These are phyloP conservation scores for Branchinecta lynchi DNA, from an alignment of 1,140 invertebrate genomes.

Conservation along the genomic window DNA sequence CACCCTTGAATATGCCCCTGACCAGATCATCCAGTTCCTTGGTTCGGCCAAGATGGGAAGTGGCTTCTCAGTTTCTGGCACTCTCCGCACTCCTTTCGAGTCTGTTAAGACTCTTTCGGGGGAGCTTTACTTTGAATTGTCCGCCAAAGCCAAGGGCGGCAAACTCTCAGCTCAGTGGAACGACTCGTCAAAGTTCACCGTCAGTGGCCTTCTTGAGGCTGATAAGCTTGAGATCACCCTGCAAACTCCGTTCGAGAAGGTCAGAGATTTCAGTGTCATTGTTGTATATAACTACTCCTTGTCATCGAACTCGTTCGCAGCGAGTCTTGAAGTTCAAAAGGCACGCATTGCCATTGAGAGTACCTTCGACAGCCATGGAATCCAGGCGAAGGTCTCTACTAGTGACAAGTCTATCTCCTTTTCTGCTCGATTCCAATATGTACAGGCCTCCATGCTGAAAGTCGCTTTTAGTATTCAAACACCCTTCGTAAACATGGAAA, in stretches of 20 bases:
- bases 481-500: not conserved
- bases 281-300: not conserved
- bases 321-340: not conserved
- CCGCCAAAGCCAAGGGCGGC: not conserved
- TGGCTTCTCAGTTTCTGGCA: conserved; percentile 8
- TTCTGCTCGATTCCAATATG: not conserved
- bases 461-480: not conserved
- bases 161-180: conserved; percentile 1
- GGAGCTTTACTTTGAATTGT: not conserved
- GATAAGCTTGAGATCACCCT: not conserved
- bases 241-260: not conserved
- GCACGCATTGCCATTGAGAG: not conserved
- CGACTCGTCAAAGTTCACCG: not conserved
- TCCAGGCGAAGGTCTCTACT: not conserved
- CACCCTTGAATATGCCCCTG: conserved; percentile 17
- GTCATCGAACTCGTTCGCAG: not conserved
- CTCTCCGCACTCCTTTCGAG: conserved; percentile 20
- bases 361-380: not conserved
- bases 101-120: not conserved
- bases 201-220: not conserved
- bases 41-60: not conserved
- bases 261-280: not conserved
- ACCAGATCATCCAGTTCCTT: conserved; percentile 16
- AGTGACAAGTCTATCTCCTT: not conserved
- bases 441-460: not conserved